Base-by-base conservation (phyloP, 2,888 invertebrate genomes). In the Eilema griseolum region DNA sequence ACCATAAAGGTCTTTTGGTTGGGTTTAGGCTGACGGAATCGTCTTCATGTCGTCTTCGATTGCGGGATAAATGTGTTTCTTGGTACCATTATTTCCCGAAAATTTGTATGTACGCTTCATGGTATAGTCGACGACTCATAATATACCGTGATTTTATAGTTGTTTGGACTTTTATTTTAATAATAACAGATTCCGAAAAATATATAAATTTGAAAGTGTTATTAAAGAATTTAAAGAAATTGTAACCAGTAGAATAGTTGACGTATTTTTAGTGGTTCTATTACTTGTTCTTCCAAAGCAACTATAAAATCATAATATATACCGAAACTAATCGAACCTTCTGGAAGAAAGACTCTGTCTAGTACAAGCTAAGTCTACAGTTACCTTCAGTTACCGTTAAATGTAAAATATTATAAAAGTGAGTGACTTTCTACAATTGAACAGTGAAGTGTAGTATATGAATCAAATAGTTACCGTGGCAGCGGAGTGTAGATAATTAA, bases 401-500 rank as follows among this genome's bases (percentile, higher is more conserved):
- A 74, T 62, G 7, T 23, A 56, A 56, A 46, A 41, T 16, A 41
- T n/a, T 14, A 33, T 31, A 14, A 23, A 69, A 70, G 74, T 74
- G 67, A 79, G 78, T 78, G 83, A 62, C 33, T 26, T 70, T 71
- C 26, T 24, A 66, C 74, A 72, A 65, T 66, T 70, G 75, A 69
- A 81, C 76, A 75, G 69, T 76, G 67, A 73, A 81, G 73, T 64
- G 73, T 79, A 81, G 81, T 79, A 78, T 75, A 75, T 81, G 72
- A 77, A 65, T 70, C 67, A 65, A 57, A 70, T 73, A 82, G 77
- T 73, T 66, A 63, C 67, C 74, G 74, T 61, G 73, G 78, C 70
- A 85, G 90, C 87, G 88, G 88, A 89, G 89, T 90, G 86, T 93
- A 93, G 90, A 86, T 88, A 86, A 78, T 84, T 80, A 77, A 67